These are phyloP conservation scores for Cydia splendana DNA, from an alignment of 1,140 invertebrate species.

Conservation along the genomic window DNA sequence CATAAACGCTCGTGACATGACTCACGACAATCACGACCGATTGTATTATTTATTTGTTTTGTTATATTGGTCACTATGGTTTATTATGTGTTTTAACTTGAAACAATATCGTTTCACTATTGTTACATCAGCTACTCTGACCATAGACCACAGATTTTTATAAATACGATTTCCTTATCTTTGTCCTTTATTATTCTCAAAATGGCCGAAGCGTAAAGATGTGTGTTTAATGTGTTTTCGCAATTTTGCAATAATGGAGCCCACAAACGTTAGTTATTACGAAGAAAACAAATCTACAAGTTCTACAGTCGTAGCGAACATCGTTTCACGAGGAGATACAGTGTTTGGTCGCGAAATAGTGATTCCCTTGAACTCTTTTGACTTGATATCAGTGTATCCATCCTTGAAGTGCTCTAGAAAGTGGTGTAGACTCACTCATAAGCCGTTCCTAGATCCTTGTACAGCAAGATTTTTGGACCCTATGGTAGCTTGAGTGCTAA, in stretches of 20 bases:
- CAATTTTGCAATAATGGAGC: conserved; percentile 71
- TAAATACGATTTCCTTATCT: conserved; percentile 27
- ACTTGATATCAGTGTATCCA: conserved; percentile 40
- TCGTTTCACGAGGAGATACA: conserved; percentile 52
- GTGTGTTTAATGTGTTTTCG: conserved; percentile 51
- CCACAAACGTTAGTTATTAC: conserved; percentile 51
- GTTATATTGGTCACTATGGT: background rate
- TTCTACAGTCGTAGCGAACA: conserved; percentile 48
- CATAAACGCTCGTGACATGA: background rate
- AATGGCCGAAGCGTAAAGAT: conserved; percentile 77
- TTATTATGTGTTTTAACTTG: background rate
- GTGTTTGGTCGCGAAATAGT: conserved; percentile 48
- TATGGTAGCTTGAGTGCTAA: conserved; percentile 55
- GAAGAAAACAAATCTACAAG: conserved; percentile 58
- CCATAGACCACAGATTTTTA: conserved; percentile 14
- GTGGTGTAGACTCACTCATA: conserved; percentile 53
- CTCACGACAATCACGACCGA: background rate
- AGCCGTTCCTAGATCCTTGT: conserved; percentile 54
- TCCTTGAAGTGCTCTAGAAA: conserved; percentile 45
- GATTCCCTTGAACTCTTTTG: conserved; percentile 48
- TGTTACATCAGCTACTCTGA: conserved; percentile 23
- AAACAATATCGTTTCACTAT: background rate
- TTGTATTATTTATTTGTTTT: conserved; percentile 1
- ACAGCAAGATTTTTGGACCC: conserved; percentile 43
- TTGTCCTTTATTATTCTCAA: conserved; percentile 54